Evolutionary conservation across 1,140 invertebrate genomes (phyloP).

Genomic region (Micrasema longulum): DNA sequence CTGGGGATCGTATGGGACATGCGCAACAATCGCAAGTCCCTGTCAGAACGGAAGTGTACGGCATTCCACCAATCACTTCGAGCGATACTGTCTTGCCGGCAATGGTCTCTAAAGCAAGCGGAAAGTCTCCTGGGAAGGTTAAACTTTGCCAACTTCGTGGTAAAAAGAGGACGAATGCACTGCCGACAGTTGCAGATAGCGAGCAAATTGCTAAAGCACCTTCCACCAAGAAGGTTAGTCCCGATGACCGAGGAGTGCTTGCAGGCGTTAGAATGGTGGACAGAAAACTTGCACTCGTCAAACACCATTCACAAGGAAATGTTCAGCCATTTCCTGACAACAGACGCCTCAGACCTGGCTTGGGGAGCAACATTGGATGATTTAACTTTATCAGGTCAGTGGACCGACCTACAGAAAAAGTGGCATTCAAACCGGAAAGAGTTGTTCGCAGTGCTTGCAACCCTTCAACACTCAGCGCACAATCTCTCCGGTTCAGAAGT

Average conservation of each 20-base stretch:
- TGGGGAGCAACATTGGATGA: conserved; percentile 2
- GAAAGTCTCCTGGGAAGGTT: conserved; percentile 54
- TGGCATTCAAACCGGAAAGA: not conserved
- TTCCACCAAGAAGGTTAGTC: not conserved
- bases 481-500: conserved; percentile 39
- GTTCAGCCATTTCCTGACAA: not conserved
- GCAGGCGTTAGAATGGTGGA: not conserved
- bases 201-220: not conserved
- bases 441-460: not conserved
- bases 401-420: not conserved
- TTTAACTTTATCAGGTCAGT: not conserved
- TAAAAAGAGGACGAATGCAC: conserved; percentile 65
- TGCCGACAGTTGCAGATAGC: conserved; percentile 48
- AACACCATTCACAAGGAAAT: not conserved
- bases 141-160: conserved; percentile 67
- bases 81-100: not conserved
- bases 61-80: not conserved
- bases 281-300: not conserved
- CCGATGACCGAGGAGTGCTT: not conserved
- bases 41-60: not conserved
- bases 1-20: conserved; percentile 45
- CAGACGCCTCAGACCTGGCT: not conserved
- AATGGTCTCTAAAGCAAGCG: conserved; percentile 48
- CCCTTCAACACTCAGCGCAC: not conserved
- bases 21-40: not conserved